Conservation (phyloP, 2,797 vertebrate species). For the Naso thynnoides region DNA sequence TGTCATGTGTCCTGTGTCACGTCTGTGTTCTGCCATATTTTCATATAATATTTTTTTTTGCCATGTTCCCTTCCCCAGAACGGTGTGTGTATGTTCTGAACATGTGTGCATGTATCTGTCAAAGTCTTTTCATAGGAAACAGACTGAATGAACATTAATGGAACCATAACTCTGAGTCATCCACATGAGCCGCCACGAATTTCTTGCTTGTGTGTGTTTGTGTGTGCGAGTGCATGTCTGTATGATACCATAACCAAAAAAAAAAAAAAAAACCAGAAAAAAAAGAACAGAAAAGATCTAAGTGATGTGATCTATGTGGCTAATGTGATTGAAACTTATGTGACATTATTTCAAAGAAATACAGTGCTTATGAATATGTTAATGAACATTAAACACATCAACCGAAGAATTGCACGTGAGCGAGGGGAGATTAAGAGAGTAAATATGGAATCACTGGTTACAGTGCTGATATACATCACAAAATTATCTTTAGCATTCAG, state of each 20-base stretch:
- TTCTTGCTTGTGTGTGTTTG: background rate
- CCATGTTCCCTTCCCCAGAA: background rate
- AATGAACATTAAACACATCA: background rate
- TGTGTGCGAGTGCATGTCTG: background rate
- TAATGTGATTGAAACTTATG: background rate
- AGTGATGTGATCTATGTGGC: background rate
- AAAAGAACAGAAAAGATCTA: background rate
- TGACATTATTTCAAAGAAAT: background rate
- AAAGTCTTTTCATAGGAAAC: conserved; percentile 4
- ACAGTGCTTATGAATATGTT: background rate
- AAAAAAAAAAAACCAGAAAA: background rate
- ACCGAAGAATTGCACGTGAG: background rate
- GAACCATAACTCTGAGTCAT: conserved; percentile 43
- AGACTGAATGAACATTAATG: conserved; percentile 20
- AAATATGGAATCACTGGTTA: conserved; percentile 14
- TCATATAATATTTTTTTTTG: too few species aligned
- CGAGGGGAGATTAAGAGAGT: background rate
- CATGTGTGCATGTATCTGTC: conserved; percentile 11
- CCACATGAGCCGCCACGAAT: conserved; percentile 16
- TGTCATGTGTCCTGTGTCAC: background rate
- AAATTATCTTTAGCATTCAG: conserved; percentile 44
- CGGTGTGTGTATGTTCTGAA: background rate
- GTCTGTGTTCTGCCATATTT: background rate
- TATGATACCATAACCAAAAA: background rate
- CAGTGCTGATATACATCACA: conserved; percentile 14